phyloP scores from a whole-genome alignment of 2,888 invertebrate genomes.

The Apamea monoglypha region DNA sequence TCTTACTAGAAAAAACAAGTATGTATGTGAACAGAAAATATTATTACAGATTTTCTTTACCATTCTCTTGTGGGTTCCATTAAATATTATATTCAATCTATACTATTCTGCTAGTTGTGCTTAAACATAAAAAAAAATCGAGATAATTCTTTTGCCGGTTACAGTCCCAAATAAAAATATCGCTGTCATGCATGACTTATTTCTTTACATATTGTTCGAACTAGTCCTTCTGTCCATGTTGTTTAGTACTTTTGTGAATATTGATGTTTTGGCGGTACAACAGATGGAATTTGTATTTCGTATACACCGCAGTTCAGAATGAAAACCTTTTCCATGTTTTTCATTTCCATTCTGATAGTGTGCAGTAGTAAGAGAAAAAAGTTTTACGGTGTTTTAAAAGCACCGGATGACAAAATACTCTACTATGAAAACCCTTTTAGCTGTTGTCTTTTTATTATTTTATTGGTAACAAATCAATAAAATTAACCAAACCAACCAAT shows the following conservation, averaged over 20 bases:
- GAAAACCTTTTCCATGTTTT: slow-evolving; percentile 48
- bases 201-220: neutral
- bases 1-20: neutral
- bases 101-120: neutral
- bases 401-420: neutral
- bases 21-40: neutral
- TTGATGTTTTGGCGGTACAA: slow-evolving; percentile 47
- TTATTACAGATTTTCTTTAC: neutral
- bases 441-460: neutral
- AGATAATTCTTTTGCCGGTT: neutral
- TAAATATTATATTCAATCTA: neutral
- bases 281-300: slow-evolving; percentile 46
- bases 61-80: neutral
- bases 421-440: neutral
- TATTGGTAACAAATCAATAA: neutral
- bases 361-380: slow-evolving; percentile 14
- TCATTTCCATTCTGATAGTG: slow-evolving; percentile 48
- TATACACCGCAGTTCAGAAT: slow-evolving; percentile 19
- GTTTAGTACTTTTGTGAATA: slow-evolving; percentile 43
- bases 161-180: neutral
- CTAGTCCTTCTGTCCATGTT: slow-evolving; percentile 23
- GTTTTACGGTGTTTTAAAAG: slow-evolving; percentile 10
- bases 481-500: no score
- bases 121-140: neutral
- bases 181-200: neutral